A percentile compares a stretch with the other conserved stretches of the same genome.
These are phyloP conservation scores for Lepidurus couesii DNA, from an alignment of 1,140 invertebrate species.

Conservation along the genomic window DNA sequence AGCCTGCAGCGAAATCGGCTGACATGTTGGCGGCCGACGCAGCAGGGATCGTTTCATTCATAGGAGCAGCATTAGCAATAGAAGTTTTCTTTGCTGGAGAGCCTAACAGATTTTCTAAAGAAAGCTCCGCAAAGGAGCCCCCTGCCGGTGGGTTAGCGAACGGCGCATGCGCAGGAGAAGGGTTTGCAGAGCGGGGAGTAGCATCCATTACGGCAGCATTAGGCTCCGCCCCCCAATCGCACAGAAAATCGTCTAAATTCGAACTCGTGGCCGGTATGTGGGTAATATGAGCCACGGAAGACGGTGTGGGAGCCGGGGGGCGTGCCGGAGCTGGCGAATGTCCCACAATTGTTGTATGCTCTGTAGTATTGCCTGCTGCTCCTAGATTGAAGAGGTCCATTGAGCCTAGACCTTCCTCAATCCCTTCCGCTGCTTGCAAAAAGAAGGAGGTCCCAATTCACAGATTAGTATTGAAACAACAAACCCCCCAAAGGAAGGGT, in stretches of 20 bases:
- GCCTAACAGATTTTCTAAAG: conserved; percentile 3
- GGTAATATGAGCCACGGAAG: background rate
- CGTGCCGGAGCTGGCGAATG: conserved; percentile 12
- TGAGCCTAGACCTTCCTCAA: background rate
- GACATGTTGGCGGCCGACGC: background rate
- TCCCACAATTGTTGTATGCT: background rate
- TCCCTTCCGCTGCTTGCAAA: conserved; percentile 16
- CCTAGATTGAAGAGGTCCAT: conserved; percentile 12
- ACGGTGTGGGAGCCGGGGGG: background rate
- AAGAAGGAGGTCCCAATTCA: background rate
- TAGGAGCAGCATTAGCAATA: background rate
- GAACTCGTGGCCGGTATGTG: background rate
- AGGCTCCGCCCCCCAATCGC: background rate
- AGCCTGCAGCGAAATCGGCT: conserved; percentile 11
- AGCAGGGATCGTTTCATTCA: conserved; percentile 6
- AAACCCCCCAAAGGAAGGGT: background rate
- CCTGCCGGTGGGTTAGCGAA: background rate
- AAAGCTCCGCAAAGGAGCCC: background rate
- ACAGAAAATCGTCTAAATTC: background rate
- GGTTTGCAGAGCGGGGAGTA: background rate
- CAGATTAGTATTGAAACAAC: background rate
- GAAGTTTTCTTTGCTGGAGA: background rate
- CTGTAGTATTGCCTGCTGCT: background rate
- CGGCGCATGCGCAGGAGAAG: background rate
- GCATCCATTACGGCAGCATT: background rate